Percentiles rank a stretch among this genome's conserved stretches.
These are phyloP conservation scores for Trematomus bernacchii DNA, from an alignment of 2,797 vertebrate species.

Conservation along the genomic window DNA sequence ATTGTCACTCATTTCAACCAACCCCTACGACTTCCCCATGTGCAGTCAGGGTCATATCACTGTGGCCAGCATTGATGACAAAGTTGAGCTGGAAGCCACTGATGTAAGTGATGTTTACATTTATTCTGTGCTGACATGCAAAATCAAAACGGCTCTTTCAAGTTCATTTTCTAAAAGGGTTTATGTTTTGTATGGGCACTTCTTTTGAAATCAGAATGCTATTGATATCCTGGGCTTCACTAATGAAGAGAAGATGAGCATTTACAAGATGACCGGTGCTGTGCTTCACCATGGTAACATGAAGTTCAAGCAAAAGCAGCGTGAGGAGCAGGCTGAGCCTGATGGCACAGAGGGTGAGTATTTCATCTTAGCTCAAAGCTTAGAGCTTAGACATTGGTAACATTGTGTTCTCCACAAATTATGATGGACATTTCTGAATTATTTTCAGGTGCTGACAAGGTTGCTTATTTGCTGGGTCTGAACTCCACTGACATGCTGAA, in stretches of 20 bases:
- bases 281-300: constrained; percentile 90
- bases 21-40: constrained; percentile 90
- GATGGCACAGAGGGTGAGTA: constrained; percentile 89
- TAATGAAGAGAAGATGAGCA: constrained; percentile 85
- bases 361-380: not conserved
- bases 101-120: constrained; percentile 83
- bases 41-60: constrained; percentile 91
- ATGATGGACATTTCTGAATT: not conserved
- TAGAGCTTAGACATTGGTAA: not conserved
- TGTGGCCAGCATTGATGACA: constrained; percentile 91
- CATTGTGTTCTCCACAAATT: too few relatives aligned
- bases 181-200: not conserved
- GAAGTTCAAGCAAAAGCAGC: constrained; percentile 88
- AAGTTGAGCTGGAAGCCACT: constrained; percentile 90
- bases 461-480: constrained; percentile 90
- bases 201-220: constrained; percentile 79
- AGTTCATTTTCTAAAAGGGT: too few relatives aligned
- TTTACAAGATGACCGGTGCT: constrained; percentile 90
- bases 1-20: constrained; percentile 90
- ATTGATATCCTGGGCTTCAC: constrained; percentile 90
- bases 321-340: constrained; percentile 91
- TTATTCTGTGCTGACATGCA: too few relatives aligned
- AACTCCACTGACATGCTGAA: constrained; percentile 93
- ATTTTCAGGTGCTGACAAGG: constrained; percentile 90
- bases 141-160: too few relatives aligned